These are phyloP conservation scores for Malacoctenus gilli DNA, from an alignment of 2,797 vertebrate species.

Conservation along the genomic window DNA sequence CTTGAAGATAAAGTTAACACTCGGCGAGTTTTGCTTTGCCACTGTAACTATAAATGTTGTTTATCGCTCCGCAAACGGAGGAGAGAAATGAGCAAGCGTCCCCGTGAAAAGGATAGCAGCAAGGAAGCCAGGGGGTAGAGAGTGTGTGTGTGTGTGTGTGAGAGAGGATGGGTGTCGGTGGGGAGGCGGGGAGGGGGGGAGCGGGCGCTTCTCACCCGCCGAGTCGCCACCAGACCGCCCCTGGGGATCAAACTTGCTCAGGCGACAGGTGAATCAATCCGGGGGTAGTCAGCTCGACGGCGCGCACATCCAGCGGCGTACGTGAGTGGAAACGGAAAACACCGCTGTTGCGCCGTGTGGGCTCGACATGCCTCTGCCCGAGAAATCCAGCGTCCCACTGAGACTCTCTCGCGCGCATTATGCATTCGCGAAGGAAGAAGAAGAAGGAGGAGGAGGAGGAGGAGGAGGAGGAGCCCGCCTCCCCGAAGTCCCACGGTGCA, in stretches of 20 bases:
- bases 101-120: slow-evolving; percentile 7
- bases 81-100: slow-evolving; percentile 29
- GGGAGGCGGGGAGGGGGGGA: background rate
- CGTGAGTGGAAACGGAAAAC: slow-evolving; percentile 72
- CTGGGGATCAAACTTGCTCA: slow-evolving; percentile 72
- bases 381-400: slow-evolving; percentile 54
- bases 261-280: slow-evolving; percentile 81
- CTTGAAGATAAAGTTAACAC: slow-evolving; percentile 81
- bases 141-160: slow-evolving; percentile 13
- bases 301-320: slow-evolving; percentile 62
- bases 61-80: slow-evolving; percentile 55
- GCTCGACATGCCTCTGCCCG: slow-evolving; percentile 47
- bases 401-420: slow-evolving; percentile 47
- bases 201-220: slow-evolving; percentile 26
- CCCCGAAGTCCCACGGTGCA: slow-evolving; percentile 35
- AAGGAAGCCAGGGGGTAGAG: background rate
- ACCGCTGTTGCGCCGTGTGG: slow-evolving; percentile 41
- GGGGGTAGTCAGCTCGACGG: slow-evolving; percentile 53
- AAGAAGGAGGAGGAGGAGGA: no score
- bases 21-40: slow-evolving; percentile 69
- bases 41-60: slow-evolving; percentile 74
- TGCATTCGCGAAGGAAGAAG: slow-evolving; percentile 33
- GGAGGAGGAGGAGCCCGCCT: slow-evolving; percentile 14
- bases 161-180: background rate
- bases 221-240: slow-evolving; percentile 50